A percentile compares a stretch with the other conserved stretches of the same genome.
phyloP scores from a whole-genome alignment of 2,797 vertebrate genomes.

The Argya squamiceps region DNA sequence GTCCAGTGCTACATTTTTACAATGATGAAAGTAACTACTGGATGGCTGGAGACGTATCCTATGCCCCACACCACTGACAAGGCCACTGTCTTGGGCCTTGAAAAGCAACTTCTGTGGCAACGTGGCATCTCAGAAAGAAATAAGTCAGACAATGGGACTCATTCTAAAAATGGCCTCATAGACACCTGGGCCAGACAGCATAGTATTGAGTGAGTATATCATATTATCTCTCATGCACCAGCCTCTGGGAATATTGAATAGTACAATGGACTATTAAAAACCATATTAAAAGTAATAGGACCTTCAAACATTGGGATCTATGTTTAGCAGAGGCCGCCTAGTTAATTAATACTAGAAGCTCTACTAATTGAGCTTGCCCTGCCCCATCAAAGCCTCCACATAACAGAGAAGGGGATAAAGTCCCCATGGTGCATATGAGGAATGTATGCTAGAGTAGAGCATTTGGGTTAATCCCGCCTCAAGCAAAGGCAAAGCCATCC shows the following conservation, averaged over 20 bases:
- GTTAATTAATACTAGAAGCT: not conserved
- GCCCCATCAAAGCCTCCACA: not conserved
- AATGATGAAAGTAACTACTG: not conserved
- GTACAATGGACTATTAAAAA: not conserved
- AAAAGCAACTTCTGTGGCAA: not conserved
- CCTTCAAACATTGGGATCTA: not conserved
- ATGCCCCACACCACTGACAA: not conserved
- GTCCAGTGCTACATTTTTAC: not conserved
- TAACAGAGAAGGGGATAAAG: not conserved
- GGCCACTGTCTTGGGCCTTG: not conserved
- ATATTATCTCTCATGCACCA: not conserved
- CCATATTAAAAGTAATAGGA: not conserved
- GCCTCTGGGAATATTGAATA: not conserved
- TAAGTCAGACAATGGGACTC: not conserved
- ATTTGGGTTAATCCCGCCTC: not conserved
- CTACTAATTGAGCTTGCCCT: too few relatives aligned
- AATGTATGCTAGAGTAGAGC: not conserved
- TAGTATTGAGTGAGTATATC: not conserved
- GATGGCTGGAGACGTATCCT: not conserved
- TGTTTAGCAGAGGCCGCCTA: not conserved
- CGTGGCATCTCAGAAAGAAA: not conserved
- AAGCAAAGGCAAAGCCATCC: not conserved
- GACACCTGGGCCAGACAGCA: not conserved
- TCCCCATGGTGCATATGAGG: not conserved
- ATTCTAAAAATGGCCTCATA: not conserved